Evolutionary conservation across 2,797 vertebrate genomes (phyloP).

Genomic region (Ibycter americanus): DNA sequence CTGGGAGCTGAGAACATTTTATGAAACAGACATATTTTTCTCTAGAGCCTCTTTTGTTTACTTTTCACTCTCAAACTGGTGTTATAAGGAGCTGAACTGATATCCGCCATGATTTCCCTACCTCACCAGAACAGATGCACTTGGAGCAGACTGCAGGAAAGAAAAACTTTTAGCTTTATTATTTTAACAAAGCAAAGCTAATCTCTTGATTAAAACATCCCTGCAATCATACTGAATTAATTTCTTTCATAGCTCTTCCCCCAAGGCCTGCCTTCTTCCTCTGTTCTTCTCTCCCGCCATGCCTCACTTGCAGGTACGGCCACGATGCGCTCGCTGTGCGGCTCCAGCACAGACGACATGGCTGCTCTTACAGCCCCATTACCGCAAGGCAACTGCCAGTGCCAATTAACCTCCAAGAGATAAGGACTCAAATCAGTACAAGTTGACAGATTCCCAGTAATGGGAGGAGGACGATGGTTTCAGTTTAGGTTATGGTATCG

Average conservation of each 20-base stretch:
- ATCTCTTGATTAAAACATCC: not conserved
- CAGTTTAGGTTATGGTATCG: not conserved
- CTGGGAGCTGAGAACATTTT: conserved; percentile 15
- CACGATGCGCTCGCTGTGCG: fast-evolving
- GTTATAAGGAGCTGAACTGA: conserved; percentile 15
- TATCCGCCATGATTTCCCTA: not conserved
- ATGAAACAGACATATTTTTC: conserved; percentile 1
- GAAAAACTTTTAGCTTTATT: not conserved
- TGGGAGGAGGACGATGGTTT: not conserved
- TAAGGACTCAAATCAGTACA: conserved; percentile 10
- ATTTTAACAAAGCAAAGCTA: not conserved
- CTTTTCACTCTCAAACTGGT: conserved; percentile 26
- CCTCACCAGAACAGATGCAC: not conserved
- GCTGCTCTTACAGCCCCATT: not conserved
- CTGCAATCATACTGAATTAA: not conserved
- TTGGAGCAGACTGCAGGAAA: not conserved
- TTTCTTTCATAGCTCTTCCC: not conserved
- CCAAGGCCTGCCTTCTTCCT: not conserved
- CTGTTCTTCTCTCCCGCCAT: fast-evolving
- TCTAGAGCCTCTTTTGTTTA: conserved; percentile 19
- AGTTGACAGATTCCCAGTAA: not conserved
- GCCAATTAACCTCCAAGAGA: not conserved
- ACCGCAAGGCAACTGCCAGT: not conserved
- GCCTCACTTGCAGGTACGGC: not conserved
- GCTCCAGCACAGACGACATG: not conserved